Evolutionary conservation across 2,888 invertebrate genomes (phyloP), one percentile per base, ranked within the genome.

Genomic region (Drosophila nr. medialis): DNA sequence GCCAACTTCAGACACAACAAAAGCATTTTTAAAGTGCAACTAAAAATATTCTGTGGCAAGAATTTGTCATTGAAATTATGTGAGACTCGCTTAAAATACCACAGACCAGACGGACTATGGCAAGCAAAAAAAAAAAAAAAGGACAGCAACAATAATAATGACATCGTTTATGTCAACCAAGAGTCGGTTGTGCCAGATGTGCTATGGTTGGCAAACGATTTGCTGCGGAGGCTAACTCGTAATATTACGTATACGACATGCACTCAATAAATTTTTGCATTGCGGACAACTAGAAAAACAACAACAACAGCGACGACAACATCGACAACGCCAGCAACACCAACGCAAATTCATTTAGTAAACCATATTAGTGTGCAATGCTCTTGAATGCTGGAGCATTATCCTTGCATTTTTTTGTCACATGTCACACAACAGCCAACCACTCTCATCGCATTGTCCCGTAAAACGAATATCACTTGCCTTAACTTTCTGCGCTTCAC

Each of bases 211-310:
- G 24, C 50, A 27, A 59, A 51, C 69, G 55, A 53, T 54, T 64
- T 60, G 48, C 50, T 59, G 64, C 45, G 51, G 62, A 70, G 68
- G 64, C 58, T 60, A 66, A 40, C 38, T 49, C 38, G 45, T 64
- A 40, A 56, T 82, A 76, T 82, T 80, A 72, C 78, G 76, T 72
- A 86, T 80, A 71, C 69, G 77, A 75, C 81, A 79, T 79, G 84
- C 73, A 77, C 75, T 74, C 86, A 78, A 85, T 85, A 86, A 69
- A 81, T 80, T 81, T 80, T 72, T 77, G 76, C 81, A 88, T 72
- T 79, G 75, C 72, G 66, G 75, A 55, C 66, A 62, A 67, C 64
- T 42, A 40, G 60, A 64, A 42, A 49, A 30, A 45, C n/a, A 32
- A n/a, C 54, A 38, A 18, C 24, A 3, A 4, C 24, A 3, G 2